Percentiles rank a stretch among this genome's conserved stretches.
Evolutionary conservation across 2,113 vertebrate genomes (phyloP).

Genomic region (Serilophus lunatus): DNA sequence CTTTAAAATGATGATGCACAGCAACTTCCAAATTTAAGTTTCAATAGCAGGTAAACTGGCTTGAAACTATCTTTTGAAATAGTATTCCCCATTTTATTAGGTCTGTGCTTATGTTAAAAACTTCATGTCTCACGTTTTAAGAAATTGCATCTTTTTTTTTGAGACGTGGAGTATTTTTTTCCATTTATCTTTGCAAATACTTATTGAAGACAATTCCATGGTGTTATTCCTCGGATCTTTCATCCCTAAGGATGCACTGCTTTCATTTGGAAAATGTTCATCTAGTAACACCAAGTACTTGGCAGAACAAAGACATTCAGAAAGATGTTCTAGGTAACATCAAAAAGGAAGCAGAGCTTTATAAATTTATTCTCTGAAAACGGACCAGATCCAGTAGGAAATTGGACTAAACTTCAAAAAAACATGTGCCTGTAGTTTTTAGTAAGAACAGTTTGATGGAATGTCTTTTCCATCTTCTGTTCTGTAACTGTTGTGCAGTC

Average conservation of each 20-base stretch:
- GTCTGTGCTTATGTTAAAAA: neutral
- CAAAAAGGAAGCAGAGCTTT: neutral
- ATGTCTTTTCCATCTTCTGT: neutral
- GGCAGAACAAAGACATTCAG: neutral
- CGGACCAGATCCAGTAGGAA: neutral
- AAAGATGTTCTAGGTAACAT: neutral
- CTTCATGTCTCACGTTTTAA: accelerated
- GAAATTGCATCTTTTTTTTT: neutral
- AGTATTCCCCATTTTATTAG: neutral
- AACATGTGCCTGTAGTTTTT: neutral
- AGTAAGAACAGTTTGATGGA: neutral
- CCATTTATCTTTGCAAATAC: neutral
- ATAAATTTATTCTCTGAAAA: neutral
- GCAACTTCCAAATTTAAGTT: neutral
- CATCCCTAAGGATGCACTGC: neutral
- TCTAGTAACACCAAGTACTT: neutral
- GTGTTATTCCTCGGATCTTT: neutral
- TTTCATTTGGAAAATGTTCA: conserved; percentile 14
- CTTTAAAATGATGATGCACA: neutral
- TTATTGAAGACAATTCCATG: neutral
- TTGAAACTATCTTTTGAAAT: neutral
- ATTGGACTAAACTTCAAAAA: neutral
- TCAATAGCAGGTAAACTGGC: neutral
- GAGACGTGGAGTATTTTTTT: neutral
- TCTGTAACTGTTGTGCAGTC: neutral